Percentiles rank a stretch among this genome's conserved stretches.
phyloP scores from a whole-genome alignment of 2,888 invertebrate genomes.

The Listrodromus nycthemerus region DNA sequence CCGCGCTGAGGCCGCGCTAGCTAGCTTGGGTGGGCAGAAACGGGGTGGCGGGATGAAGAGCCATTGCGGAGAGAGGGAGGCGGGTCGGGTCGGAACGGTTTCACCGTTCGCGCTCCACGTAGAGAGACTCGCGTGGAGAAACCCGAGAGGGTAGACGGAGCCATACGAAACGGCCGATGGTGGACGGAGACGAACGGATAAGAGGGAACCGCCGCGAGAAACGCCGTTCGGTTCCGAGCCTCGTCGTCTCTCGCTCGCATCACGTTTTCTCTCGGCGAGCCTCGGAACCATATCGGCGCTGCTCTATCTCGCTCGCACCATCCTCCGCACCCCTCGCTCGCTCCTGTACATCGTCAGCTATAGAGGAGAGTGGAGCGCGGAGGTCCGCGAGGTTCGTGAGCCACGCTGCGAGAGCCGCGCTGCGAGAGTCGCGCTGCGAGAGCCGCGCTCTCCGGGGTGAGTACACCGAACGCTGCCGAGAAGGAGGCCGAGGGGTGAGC shows the following conservation, averaged over 20 bases:
- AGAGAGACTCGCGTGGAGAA: constrained; percentile 48
- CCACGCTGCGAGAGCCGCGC: too few relatives aligned
- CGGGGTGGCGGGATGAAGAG: constrained; percentile 61
- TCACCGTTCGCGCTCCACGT: constrained; percentile 49
- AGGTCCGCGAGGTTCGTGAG: constrained; percentile 65
- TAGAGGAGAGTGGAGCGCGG: constrained; percentile 46
- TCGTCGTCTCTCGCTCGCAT: constrained; percentile 34
- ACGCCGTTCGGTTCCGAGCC: constrained; percentile 57
- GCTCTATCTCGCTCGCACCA: constrained; percentile 49
- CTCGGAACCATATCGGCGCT: constrained; percentile 17
- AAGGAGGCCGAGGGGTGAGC: constrained; percentile 63
- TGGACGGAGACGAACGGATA: constrained; percentile 68
- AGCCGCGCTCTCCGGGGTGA: constrained; percentile 60
- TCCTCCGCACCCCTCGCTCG: constrained; percentile 47
- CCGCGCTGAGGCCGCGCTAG: constrained; percentile 48
- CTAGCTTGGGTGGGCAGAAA: constrained; percentile 45
- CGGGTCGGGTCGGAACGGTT: constrained; percentile 39
- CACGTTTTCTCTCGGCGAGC: neutral
- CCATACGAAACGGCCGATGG: constrained; percentile 33
- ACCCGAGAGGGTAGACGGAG: constrained; percentile 56
- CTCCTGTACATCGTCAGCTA: constrained; percentile 32
- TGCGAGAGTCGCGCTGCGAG: constrained; percentile 58
- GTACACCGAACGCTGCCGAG: constrained; percentile 59
- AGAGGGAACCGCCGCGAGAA: constrained; percentile 74
- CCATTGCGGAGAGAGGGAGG: constrained; percentile 51